Evolutionary conservation across 2,797 vertebrate species (phyloP).

Genomic region (Pseudochirops cupreus): DNA sequence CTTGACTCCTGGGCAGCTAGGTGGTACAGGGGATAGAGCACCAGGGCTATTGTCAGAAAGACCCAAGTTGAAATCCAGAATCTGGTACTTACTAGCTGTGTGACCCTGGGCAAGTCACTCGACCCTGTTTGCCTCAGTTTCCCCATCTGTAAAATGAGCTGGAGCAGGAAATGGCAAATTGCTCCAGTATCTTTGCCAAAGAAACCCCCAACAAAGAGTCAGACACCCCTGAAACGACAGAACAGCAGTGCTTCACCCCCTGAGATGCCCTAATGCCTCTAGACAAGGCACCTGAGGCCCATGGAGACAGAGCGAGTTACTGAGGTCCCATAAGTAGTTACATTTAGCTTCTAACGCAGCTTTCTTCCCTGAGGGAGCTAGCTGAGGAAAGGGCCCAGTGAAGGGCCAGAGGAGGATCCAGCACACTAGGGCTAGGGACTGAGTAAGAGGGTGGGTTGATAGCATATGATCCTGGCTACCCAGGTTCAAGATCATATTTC

Average conservation of each 20-base stretch:
- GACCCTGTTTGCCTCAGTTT: too few species aligned
- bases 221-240: too few species aligned
- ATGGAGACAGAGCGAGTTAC: background rate
- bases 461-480: background rate
- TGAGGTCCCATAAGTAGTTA: background rate
- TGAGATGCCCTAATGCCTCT: background rate
- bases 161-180: too few species aligned
- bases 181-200: too few species aligned
- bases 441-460: background rate
- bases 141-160: too few species aligned
- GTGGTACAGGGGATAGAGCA: background rate
- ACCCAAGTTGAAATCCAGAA: too few species aligned
- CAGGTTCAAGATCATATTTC: background rate
- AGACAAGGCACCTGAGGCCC: too few species aligned
- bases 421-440: background rate
- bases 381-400: background rate
- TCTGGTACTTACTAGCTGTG: background rate
- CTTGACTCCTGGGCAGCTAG: background rate
- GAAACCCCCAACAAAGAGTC: too few species aligned
- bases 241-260: too few species aligned
- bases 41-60: background rate
- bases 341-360: background rate
- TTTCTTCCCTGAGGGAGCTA: background rate
- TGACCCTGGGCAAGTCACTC: too few species aligned
- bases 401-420: background rate